Evolutionary conservation across 2,113 vertebrate species (phyloP).

Genomic region (chimpanzee (Pan troglodytes)): DNA sequence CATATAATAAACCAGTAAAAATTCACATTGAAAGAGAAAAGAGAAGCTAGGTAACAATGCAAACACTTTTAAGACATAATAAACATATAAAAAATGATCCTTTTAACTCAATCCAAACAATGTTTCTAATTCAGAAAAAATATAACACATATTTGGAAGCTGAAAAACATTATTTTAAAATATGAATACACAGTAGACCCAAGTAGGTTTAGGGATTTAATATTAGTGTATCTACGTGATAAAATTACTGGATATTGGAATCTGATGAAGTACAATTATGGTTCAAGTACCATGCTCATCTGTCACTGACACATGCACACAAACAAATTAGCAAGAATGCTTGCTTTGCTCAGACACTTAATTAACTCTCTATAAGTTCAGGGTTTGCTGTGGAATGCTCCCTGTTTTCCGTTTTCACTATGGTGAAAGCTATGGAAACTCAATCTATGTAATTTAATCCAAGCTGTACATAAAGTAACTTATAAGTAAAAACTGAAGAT

Average conservation of each 20-base stretch:
- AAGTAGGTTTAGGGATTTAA: background rate
- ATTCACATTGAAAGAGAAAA: no score
- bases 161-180: background rate
- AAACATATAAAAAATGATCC: background rate
- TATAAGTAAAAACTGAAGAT: slow-evolving; percentile 52
- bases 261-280: background rate
- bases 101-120: slow-evolving; percentile 26
- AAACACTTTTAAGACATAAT: background rate
- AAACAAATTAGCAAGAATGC: background rate
- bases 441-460: slow-evolving; percentile 16
- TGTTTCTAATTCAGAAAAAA: slow-evolving; percentile 46
- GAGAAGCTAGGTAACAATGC: no score
- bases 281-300: background rate
- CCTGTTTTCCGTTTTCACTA: background rate
- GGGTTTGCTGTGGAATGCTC: background rate
- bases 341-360: slow-evolving; percentile 5
- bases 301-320: background rate
- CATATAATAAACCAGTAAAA: no score
- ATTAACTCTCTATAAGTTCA: background rate
- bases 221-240: background rate
- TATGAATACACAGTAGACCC: background rate
- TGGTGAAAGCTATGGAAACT: slow-evolving; percentile 11
- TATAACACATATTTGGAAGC: background rate
- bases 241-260: background rate
- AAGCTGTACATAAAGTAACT: slow-evolving; percentile 50